Evolutionary conservation across 2,888 invertebrate species (phyloP), one percentile per base, ranked within the genome.

Genomic region (Pheosia gnoma): DNA sequence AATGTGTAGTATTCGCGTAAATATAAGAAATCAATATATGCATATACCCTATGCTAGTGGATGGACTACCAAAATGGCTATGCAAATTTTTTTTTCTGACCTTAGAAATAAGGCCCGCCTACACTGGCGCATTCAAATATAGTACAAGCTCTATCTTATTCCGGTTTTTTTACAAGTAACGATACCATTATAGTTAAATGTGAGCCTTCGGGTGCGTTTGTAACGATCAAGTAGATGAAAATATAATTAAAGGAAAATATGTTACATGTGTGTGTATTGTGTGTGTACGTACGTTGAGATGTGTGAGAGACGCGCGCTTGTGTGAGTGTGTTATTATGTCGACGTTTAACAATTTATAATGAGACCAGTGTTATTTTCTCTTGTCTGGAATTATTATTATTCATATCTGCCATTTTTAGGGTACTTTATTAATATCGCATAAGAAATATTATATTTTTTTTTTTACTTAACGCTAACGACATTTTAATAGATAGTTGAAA

Each of bases 251-350:
- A 55, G 59, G 60, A 68, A 65, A 63, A 65, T 64, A 73, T 72
- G 70, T 75, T 70, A 71, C 61, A 69, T 66, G 61, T 70, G 66
- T 70, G 61, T 76, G 68, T 74, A 67, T 76, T 75, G 65, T 71
- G 68, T 72, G 68, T 68, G 74, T 69, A 58, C 41, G 74, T 69
- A 58, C 41, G 61, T 61, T 61, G 45, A 45, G 7, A 72, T 68
- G 49, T 61, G 65, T 72, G 75, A 59, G 73, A 45, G 59, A 59
- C 61, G 60, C 59, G 68, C 54, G 54, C 38, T 7, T 54, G 54
- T 56, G 55, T 47, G 70, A 58, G 64, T 51, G 59, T 61, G 56
- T 39, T 54, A 61, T 64, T 62, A 63, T 56, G 41, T 56, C n/a
- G 13, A 45, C 4, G 39, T 57, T 25, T 45, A 36, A 57, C 45